These are phyloP conservation scores for Mola mola DNA, from an alignment of 2,113 vertebrate species.

Conservation along the genomic window DNA sequence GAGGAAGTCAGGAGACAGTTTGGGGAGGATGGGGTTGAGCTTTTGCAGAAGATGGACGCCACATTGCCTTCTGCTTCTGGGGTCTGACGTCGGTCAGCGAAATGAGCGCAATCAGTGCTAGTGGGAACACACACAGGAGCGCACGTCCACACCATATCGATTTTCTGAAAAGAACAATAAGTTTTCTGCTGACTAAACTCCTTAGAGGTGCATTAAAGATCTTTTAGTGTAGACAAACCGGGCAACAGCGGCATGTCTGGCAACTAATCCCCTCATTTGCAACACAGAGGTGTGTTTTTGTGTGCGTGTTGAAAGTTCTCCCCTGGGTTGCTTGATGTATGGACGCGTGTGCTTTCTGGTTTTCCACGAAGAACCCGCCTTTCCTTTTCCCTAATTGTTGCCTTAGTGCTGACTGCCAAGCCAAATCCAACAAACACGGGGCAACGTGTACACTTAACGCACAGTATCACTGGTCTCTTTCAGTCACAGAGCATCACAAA, in stretches of 20 bases:
- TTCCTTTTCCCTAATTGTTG: constrained; percentile 37
- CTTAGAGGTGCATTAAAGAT: too few species aligned
- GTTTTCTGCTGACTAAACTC: too few species aligned
- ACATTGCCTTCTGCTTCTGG: constrained; percentile 49
- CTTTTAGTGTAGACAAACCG: constrained; percentile 15
- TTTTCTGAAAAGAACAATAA: too few species aligned
- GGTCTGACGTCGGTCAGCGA: too few species aligned
- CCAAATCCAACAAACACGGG: constrained; percentile 36
- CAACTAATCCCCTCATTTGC: constrained; percentile 28
- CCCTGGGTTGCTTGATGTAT: neutral
- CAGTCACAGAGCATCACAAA: too few species aligned
- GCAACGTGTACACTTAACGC: constrained; percentile 24
- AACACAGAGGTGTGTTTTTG: too few species aligned
- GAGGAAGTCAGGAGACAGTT: neutral
- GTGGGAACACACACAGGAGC: constrained; percentile 10
- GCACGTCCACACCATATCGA: too few species aligned
- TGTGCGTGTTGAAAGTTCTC: constrained; percentile 7
- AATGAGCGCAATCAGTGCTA: constrained; percentile 4
- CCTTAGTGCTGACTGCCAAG: constrained; percentile 75
- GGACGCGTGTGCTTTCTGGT: constrained; percentile 19
- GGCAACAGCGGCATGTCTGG: constrained; percentile 13
- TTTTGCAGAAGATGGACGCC: constrained; percentile 23
- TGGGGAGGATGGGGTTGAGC: neutral
- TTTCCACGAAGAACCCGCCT: constrained; percentile 10
- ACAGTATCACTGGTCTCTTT: constrained; percentile 8